Percentiles rank a stretch among this genome's conserved stretches.
Evolutionary conservation across 2,797 vertebrate species (phyloP).

Genomic region (Miichthys miiuy): DNA sequence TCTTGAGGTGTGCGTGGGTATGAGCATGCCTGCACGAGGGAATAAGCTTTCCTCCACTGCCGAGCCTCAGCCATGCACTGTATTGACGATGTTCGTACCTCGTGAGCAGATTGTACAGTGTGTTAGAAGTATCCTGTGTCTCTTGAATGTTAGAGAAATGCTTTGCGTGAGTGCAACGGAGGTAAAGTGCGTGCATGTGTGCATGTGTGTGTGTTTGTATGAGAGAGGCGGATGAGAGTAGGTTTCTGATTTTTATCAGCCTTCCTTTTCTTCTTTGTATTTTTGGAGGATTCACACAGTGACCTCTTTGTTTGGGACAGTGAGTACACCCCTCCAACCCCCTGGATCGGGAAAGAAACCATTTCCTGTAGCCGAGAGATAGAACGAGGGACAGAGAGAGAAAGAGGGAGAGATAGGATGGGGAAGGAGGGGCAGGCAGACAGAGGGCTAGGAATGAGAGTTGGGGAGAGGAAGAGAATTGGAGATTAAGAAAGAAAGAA

Average conservation of each 20-base stretch:
- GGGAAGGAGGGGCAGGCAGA: conserved; percentile 61
- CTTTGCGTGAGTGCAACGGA: conserved; percentile 27
- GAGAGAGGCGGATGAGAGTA: conserved; percentile 87
- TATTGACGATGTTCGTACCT: conserved; percentile 31
- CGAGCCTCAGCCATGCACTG: conserved; percentile 12
- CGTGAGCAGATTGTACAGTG: conserved; percentile 32
- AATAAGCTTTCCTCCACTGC: conserved; percentile 26
- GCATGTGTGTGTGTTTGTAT: conserved; percentile 54
- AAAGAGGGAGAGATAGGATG: conserved; percentile 72
- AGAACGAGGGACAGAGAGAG: conserved; percentile 69
- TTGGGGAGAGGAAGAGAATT: conserved; percentile 72
- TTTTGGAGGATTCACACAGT: conserved; percentile 89
- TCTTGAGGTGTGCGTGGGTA: conserved; percentile 35
- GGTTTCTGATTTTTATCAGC: conserved; percentile 92
- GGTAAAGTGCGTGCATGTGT: conserved; percentile 47
- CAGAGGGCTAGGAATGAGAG: conserved; percentile 59
- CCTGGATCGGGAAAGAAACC: conserved; percentile 78
- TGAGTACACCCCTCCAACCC: conserved; percentile 75
- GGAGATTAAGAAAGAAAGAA: conserved; percentile 69
- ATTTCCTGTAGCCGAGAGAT: conserved; percentile 85
- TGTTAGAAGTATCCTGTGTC: conserved; percentile 29
- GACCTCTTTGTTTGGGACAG: conserved; percentile 94
- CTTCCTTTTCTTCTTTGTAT: conserved; percentile 87
- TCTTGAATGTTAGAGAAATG: conserved; percentile 43
- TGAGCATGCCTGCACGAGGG: conserved; percentile 21